Conservation (phyloP, 1,140 invertebrate genomes). For the Drosophila eugracilis region DNA sequence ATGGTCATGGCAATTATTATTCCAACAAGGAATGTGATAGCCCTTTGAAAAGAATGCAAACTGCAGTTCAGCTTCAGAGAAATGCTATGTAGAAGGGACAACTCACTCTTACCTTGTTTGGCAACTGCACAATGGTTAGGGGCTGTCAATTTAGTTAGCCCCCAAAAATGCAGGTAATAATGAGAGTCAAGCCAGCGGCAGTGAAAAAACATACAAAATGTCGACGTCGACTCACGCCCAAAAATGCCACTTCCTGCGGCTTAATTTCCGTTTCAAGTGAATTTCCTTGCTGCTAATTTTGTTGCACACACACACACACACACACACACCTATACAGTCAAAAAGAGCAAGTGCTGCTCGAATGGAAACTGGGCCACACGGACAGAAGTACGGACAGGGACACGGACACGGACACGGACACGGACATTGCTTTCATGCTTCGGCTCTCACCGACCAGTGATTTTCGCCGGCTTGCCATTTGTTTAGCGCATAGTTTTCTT, state of each 20-base stretch:
- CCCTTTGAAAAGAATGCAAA: not conserved
- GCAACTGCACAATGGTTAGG: constrained; percentile 14
- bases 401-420: constrained; percentile 2
- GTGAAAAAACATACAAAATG: constrained; percentile 18
- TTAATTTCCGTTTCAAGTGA: constrained; percentile 81
- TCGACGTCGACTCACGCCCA: constrained; percentile 32
- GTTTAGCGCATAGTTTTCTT: constrained; percentile 63
- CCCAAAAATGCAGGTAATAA: constrained; percentile 49
- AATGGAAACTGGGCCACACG: constrained; percentile 63
- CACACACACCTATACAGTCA: constrained; percentile 26
- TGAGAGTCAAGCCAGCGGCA: constrained; percentile 11
- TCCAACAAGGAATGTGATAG: not conserved
- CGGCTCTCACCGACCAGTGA: constrained; percentile 48
- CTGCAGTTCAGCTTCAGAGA: no score
- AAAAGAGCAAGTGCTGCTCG: constrained; percentile 49
- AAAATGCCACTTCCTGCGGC: constrained; percentile 73
- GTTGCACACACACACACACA: constrained; percentile 54
- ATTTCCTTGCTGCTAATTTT: constrained; percentile 77
- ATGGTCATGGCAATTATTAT: constrained; percentile 19
- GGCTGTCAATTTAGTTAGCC: constrained; percentile 18
- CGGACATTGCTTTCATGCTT: constrained; percentile 58
- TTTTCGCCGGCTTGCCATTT: constrained; percentile 60
- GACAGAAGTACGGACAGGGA: constrained; percentile 22
- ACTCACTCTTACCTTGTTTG: not conserved
- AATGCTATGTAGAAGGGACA: constrained; percentile 1